Evolutionary conservation across 2,797 vertebrate genomes (phyloP).

Genomic region (Bovichtus variegatus): DNA sequence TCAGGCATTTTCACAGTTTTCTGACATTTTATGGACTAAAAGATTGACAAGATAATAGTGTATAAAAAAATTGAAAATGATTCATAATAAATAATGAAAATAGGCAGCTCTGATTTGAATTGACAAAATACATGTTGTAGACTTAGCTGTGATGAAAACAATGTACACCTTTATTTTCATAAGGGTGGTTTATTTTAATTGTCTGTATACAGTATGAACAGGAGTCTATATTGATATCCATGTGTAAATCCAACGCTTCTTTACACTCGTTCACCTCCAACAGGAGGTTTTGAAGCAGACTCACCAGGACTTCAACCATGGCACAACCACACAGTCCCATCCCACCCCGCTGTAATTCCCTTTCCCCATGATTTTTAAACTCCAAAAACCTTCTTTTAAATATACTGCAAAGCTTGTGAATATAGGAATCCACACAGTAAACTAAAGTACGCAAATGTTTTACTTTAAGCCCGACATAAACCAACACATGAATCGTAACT

Average conservation of each 20-base stretch:
- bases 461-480: constrained; percentile 62
- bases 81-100: not conserved
- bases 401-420: constrained; percentile 81
- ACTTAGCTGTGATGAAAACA: constrained; percentile 32
- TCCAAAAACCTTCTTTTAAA: constrained; percentile 72
- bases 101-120: not conserved
- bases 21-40: not conserved
- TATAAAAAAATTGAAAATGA: not conserved
- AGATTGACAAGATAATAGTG: not conserved
- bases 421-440: constrained; percentile 77
- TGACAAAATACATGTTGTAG: not conserved
- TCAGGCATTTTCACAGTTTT: not conserved
- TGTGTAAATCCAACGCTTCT: constrained; percentile 59
- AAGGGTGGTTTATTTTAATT: constrained; percentile 80
- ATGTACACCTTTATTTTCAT: constrained; percentile 54
- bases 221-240: constrained; percentile 74
- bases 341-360: constrained; percentile 10
- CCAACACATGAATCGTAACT: constrained; percentile 57
- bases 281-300: constrained; percentile 49
- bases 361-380: constrained; percentile 35
- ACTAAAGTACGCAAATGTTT: constrained; percentile 74
- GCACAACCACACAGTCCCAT: constrained; percentile 31
- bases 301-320: constrained; percentile 51
- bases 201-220: constrained; percentile 84
- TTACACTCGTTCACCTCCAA: constrained; percentile 39